Conservation (phyloP, 2,888 invertebrate genomes). For the Myopa tessellatipennis region DNA sequence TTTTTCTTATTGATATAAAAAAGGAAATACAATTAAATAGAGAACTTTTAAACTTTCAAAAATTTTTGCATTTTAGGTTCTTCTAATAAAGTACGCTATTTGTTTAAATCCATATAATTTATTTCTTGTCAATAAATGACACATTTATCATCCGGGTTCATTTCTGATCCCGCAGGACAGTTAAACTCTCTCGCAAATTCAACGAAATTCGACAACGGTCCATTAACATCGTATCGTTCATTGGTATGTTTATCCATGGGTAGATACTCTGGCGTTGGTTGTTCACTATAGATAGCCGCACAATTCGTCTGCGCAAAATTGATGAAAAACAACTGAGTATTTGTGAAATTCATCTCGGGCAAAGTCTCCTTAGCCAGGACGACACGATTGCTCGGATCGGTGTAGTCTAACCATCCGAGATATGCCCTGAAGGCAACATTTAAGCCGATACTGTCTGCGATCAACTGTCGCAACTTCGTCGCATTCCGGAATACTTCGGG, state of each 20-base stretch:
- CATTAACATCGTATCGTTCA: slow-evolving; percentile 58
- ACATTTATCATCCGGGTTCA: slow-evolving; percentile 65
- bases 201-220: slow-evolving; percentile 56
- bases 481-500: slow-evolving; percentile 56
- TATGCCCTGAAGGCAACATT: slow-evolving; percentile 63
- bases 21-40: no score
- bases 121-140: slow-evolving; percentile 51
- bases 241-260: slow-evolving; percentile 57
- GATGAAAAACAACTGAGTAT: slow-evolving; percentile 64
- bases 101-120: no score
- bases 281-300: slow-evolving; percentile 48
- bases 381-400: slow-evolving; percentile 44
- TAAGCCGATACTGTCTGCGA: slow-evolving; percentile 58
- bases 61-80: no score
- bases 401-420: slow-evolving; percentile 56
- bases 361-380: slow-evolving; percentile 57
- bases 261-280: slow-evolving; percentile 50
- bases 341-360: slow-evolving; percentile 59
- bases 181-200: slow-evolving; percentile 63
- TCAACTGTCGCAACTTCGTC: slow-evolving; percentile 54
- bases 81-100: no score
- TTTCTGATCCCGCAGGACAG: slow-evolving; percentile 58
- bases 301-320: slow-evolving; percentile 63
- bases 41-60: no score
- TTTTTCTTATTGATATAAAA: no score